These are phyloP conservation scores for Drosophila mercatorum DNA, from an alignment of 2,888 invertebrate genomes.

Conservation along the genomic window DNA sequence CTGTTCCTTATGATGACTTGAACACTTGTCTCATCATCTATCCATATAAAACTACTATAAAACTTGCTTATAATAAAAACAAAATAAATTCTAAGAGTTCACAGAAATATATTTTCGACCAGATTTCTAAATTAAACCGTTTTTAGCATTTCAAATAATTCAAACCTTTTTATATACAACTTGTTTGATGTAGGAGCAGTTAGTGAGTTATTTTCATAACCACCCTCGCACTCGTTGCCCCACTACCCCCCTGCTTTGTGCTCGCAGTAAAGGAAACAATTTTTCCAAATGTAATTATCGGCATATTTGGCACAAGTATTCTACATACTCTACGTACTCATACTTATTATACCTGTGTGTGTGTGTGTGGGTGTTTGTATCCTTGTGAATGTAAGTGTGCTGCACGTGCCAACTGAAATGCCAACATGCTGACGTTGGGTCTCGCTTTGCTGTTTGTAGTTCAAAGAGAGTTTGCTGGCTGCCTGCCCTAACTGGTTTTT, in stretches of 20 bases:
- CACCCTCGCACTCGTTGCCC: constrained; percentile 33
- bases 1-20: no score
- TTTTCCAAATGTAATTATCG: constrained; percentile 76
- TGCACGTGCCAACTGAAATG: constrained; percentile 61
- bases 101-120: no score
- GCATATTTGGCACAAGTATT: constrained; percentile 65
- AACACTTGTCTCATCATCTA: no score
- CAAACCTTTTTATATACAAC: no score
- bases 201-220: constrained; percentile 5
- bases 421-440: constrained; percentile 37
- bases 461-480: constrained; percentile 10
- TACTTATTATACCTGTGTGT: neutral
- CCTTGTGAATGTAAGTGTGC: constrained; percentile 35
- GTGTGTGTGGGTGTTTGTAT: constrained; percentile 6
- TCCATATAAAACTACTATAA: no score
- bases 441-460: constrained; percentile 30
- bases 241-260: constrained; percentile 2
- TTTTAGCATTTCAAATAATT: neutral
- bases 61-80: no score
- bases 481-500: constrained; percentile 15
- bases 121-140: no score
- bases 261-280: constrained; percentile 41
- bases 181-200: no score
- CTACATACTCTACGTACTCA: constrained; percentile 14
- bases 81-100: no score